These are phyloP conservation scores for Pseudomyrmex concolor DNA, from an alignment of 1,140 invertebrate genomes.

Conservation along the genomic window DNA sequence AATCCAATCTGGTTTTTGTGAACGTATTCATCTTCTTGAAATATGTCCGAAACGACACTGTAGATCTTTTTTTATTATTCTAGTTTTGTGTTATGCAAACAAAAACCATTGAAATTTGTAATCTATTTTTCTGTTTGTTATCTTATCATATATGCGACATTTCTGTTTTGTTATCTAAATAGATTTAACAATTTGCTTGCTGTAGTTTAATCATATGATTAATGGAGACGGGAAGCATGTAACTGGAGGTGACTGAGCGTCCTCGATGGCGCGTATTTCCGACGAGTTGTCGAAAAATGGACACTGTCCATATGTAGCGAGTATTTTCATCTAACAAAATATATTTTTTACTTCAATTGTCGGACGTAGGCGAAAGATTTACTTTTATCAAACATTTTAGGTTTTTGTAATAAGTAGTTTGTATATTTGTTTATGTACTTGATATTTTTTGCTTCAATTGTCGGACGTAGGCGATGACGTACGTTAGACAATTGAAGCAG, in stretches of 20 bases:
- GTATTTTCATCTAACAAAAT: constrained; percentile 1
- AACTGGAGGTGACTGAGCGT: no score
- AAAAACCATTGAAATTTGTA: no score
- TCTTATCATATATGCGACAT: no score
- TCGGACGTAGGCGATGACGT: background rate
- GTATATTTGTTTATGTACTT: background rate
- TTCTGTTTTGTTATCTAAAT: no score
- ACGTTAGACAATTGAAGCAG: constrained; percentile 8
- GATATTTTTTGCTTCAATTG: constrained; percentile 13
- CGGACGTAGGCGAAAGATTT: background rate
- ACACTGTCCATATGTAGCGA: background rate
- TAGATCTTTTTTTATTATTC: background rate
- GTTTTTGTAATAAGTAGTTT: background rate
- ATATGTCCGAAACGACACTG: background rate
- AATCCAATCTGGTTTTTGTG: background rate
- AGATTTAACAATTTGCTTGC: no score
- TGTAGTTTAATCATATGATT: no score
- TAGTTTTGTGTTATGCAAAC: background rate
- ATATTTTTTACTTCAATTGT: constrained; percentile 1
- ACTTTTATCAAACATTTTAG: constrained; percentile 7
- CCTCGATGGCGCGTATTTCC: background rate
- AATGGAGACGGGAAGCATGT: no score
- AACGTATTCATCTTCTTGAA: background rate
- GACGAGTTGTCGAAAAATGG: background rate
- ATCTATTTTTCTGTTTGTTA: background rate